phyloP scores from a whole-genome alignment of 2,888 invertebrate genomes.

The Panopea generosa region DNA sequence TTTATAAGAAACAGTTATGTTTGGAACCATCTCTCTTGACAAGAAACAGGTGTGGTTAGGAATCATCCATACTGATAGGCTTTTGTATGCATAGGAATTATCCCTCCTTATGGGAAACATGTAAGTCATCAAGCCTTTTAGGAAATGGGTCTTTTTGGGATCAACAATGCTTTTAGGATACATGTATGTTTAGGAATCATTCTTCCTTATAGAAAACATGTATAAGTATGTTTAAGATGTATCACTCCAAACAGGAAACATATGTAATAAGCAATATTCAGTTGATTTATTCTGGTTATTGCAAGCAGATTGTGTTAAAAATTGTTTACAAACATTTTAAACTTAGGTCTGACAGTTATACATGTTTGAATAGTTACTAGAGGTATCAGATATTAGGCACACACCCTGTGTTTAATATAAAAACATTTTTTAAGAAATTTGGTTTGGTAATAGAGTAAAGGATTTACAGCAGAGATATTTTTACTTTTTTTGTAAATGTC shows the following conservation, averaged over 20 bases:
- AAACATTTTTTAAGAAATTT: no score
- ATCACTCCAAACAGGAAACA: slow-evolving; percentile 96
- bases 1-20: slow-evolving; percentile 96
- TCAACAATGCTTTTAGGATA: slow-evolving; percentile 96
- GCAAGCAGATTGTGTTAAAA: no score
- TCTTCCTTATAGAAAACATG: slow-evolving; percentile 97
- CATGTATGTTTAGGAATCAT: slow-evolving; percentile 97
- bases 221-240: no score
- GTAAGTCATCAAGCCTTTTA: slow-evolving; percentile 96
- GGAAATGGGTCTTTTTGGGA: slow-evolving; percentile 96
- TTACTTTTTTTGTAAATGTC: not conserved
- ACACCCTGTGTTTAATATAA: no score
- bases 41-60: slow-evolving; percentile 96
- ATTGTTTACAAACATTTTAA: no score
- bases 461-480: no score
- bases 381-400: no score
- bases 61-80: slow-evolving; percentile 94
- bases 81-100: slow-evolving; percentile 97
- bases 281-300: no score
- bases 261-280: no score
- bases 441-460: no score
- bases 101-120: slow-evolving; percentile 96
- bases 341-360: no score
- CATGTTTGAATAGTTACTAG: no score
- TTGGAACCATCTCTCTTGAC: slow-evolving; percentile 97